A percentile compares a stretch with the other conserved stretches of the same genome.
phyloP scores from a whole-genome alignment of 1,140 invertebrate genomes.

The Diabrotica undecimpunctata region DNA sequence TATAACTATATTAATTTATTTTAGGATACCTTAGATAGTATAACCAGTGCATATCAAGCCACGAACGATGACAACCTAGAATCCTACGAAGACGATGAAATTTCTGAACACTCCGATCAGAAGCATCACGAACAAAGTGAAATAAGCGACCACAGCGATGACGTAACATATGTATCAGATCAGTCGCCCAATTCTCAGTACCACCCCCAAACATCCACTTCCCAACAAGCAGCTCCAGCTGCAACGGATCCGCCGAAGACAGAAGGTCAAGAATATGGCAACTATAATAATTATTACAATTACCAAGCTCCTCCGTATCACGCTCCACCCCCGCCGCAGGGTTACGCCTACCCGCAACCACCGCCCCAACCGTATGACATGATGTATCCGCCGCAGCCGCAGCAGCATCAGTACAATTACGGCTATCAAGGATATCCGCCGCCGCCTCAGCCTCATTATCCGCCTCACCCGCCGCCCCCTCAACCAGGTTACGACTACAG shows the following conservation, averaged over 20 bases:
- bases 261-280: slow-evolving; percentile 33
- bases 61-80: slow-evolving; percentile 20
- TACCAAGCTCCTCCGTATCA: slow-evolving; percentile 39
- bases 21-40: slow-evolving; percentile 44
- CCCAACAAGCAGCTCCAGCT: slow-evolving; percentile 20
- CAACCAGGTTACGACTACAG: slow-evolving; percentile 34
- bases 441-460: slow-evolving; percentile 36
- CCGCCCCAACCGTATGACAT: slow-evolving; percentile 38
- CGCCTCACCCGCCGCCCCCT: slow-evolving; percentile 34
- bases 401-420: slow-evolving; percentile 42
- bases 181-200: slow-evolving; percentile 26
- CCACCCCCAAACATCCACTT: slow-evolving; percentile 3
- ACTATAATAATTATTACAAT: slow-evolving; percentile 39
- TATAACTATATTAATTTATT: background rate
- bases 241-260: slow-evolving; percentile 30
- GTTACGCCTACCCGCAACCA: slow-evolving; percentile 26
- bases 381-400: slow-evolving; percentile 34
- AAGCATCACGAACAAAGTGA: slow-evolving; percentile 28
- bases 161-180: slow-evolving; percentile 39
- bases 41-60: slow-evolving; percentile 38
- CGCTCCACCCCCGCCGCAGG: slow-evolving; percentile 34
- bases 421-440: slow-evolving; percentile 35
- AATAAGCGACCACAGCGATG: slow-evolving; percentile 37
- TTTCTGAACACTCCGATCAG: slow-evolving; percentile 12
- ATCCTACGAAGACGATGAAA: slow-evolving; percentile 18